These are phyloP conservation scores for Mirza zaza DNA, from an alignment of 2,113 vertebrate species.

Conservation along the genomic window DNA sequence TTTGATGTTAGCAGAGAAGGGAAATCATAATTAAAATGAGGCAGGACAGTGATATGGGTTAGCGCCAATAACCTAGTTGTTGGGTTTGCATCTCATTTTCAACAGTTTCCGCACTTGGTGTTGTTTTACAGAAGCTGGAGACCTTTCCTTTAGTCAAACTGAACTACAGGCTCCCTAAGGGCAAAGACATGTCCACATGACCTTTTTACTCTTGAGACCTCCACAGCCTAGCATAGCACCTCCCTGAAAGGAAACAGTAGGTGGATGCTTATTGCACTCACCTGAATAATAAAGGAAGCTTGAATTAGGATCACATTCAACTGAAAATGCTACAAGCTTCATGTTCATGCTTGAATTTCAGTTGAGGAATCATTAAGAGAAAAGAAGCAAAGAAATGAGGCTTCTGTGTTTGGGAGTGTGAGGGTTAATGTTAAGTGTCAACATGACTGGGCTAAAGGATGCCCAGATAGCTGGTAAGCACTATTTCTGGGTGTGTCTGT, in stretches of 20 bases:
- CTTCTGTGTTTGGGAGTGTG: neutral
- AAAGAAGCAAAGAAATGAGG: neutral
- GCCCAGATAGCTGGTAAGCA: neutral
- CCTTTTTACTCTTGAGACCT: neutral
- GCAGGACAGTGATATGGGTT: conserved; percentile 14
- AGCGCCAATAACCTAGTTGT: neutral
- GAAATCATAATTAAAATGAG: conserved; percentile 58
- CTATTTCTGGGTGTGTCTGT: neutral
- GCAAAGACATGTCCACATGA: neutral
- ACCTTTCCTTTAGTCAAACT: neutral
- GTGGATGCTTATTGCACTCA: neutral
- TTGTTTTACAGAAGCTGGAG: neutral
- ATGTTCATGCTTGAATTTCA: neutral
- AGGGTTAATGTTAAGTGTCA: neutral
- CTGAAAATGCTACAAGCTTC: neutral
- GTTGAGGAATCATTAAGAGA: neutral
- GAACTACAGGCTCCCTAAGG: neutral
- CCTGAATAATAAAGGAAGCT: neutral
- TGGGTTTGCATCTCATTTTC: neutral
- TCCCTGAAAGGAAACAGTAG: neutral
- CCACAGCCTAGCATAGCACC: neutral
- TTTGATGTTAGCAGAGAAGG: conserved; percentile 58
- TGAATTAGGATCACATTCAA: neutral
- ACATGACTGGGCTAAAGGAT: neutral
- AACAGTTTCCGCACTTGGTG: neutral